Conservation (phyloP, 2,797 vertebrate genomes). For the Pipistrellus pygmaeus region DNA sequence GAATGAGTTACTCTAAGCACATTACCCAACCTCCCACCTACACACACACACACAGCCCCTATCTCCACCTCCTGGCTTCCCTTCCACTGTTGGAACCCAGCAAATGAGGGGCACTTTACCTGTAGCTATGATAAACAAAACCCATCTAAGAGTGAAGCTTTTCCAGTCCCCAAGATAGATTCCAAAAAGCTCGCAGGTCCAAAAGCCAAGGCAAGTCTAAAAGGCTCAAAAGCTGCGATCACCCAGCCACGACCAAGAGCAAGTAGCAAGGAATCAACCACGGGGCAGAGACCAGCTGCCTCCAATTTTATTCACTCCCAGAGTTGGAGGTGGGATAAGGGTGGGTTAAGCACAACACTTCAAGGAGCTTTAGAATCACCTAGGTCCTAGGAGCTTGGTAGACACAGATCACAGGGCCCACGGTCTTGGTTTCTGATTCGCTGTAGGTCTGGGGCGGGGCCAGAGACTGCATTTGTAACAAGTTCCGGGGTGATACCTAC, state of each 20-base stretch:
- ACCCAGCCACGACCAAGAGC: not conserved
- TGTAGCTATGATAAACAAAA: not conserved
- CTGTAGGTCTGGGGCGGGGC: not conserved
- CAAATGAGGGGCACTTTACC: not conserved
- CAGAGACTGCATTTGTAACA: not conserved
- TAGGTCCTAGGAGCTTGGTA: not conserved
- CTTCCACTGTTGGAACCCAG: not conserved
- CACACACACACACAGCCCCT: no score
- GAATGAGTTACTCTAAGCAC: not conserved
- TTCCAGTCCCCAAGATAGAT: not conserved
- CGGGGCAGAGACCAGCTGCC: not conserved
- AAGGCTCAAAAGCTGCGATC: not conserved
- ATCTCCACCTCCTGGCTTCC: not conserved
- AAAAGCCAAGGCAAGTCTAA: constrained; percentile 14
- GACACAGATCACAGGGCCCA: not conserved
- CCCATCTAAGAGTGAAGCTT: not conserved
- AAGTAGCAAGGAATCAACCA: not conserved
- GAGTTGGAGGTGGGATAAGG: not conserved
- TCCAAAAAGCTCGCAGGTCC: not conserved
- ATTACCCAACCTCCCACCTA: not conserved
- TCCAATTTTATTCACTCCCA: constrained; percentile 2
- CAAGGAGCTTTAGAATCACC: not conserved
- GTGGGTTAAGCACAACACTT: not conserved
- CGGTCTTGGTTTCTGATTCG: not conserved
- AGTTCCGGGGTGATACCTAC: not conserved